Percentiles rank a stretch among this genome's conserved stretches.
These are phyloP conservation scores for Dromococcyx pavoninus DNA, from an alignment of 2,797 vertebrate species.

Conservation along the genomic window DNA sequence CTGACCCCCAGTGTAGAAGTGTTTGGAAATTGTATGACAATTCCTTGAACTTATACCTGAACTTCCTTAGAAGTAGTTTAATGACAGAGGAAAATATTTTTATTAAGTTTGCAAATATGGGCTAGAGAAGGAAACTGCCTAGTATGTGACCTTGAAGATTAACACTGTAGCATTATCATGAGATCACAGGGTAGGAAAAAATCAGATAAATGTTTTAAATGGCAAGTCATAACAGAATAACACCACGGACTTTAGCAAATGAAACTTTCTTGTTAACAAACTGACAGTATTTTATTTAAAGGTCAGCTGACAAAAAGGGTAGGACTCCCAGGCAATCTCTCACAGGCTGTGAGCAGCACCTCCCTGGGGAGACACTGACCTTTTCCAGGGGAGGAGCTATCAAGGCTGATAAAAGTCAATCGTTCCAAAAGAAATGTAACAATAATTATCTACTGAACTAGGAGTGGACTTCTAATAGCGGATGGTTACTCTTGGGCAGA, in stretches of 20 bases:
- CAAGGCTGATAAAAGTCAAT: slow-evolving; percentile 56
- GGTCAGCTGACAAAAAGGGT: slow-evolving; percentile 60
- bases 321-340: slow-evolving; percentile 31
- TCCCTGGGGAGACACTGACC: slow-evolving; percentile 40
- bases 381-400: slow-evolving; percentile 57
- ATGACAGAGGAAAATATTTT: background rate
- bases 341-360: background rate
- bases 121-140: background rate
- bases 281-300: slow-evolving; percentile 62
- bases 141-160: background rate
- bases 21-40: background rate
- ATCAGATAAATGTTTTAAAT: slow-evolving; percentile 39
- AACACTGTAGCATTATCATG: background rate
- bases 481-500: background rate
- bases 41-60: background rate
- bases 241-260: slow-evolving; percentile 43
- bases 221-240: slow-evolving; percentile 46
- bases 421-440: slow-evolving; percentile 17
- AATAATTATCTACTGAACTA: slow-evolving; percentile 46
- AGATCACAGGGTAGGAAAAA: background rate
- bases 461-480: slow-evolving; percentile 4
- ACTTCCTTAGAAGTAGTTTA: background rate
- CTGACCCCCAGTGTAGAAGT: background rate
- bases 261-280: slow-evolving; percentile 63
- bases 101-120: background rate